Evolutionary conservation across 2,113 vertebrate species (phyloP), one percentile per base, ranked within the genome.

Genomic region (Mus pahari): DNA sequence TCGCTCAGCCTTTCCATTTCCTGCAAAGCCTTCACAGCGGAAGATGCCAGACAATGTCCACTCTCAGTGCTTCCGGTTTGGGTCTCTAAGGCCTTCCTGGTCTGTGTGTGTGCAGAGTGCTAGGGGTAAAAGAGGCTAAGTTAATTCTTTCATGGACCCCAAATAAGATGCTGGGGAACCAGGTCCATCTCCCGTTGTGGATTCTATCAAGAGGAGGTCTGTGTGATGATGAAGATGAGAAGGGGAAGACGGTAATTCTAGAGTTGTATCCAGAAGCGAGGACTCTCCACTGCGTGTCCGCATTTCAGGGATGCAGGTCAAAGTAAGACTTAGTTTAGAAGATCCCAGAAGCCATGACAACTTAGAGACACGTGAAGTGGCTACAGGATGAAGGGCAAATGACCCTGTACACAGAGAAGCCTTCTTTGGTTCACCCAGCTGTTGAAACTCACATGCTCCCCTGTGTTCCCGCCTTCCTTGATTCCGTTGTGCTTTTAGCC

Each of bases 401-500:
- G 33, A 19, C 22, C 3, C 20, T 36, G 13, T 19, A 84, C 20
- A 13, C 0, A 9, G 24, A 68, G 55, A 58, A 62, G 9, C 3
- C 14, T 31, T 77, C 68, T 88, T 39, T 70, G 22, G 11, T 60
- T 55, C 22, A 0, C 19, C 66, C 78, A 19, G 39, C 36, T 7
- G 31, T 53, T n/a, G 64, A 53, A 83, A n/a, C 45, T 0, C 36
- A 71, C 50, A 12, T 19, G 24, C 55, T 45, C 7, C 39, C 1
- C 39, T n/a, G 0, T 36, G 7, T 70, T 75, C 6, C 14, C 45
- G 22, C 22, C 88, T 31, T 75, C 19, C 64, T n/a, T 55, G 28
- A 33, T 79, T 36, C n/a, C 71, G 42, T 96, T 93, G n/a, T 94
- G 55, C 93, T 95, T 96, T 89, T 39, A 92, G 77, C 97, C 74